phyloP scores from a whole-genome alignment of 64 coral and sea anemone species.

The Hydrozoanthus tunicans region DNA sequence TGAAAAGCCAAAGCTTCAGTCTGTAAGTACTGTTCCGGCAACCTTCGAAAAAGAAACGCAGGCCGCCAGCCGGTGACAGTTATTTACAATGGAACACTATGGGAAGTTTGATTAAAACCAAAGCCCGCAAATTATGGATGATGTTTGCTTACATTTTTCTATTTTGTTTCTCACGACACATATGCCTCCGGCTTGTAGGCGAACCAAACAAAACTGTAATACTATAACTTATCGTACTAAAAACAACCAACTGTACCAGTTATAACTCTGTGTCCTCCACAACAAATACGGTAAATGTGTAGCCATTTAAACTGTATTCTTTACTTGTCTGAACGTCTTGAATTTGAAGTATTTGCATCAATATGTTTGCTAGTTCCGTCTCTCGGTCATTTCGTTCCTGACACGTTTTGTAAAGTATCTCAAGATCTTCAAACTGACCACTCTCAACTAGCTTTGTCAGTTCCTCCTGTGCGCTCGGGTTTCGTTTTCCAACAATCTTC shows the following conservation, averaged over 20 bases:
- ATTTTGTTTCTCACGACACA: no score
- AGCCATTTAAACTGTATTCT: slow-evolving; percentile 66
- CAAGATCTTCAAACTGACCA: slow-evolving; percentile 38
- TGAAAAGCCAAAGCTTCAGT: no score
- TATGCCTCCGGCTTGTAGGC: no score
- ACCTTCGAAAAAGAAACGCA: no score
- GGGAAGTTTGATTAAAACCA: no score
- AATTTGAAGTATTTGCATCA: slow-evolving; percentile 71
- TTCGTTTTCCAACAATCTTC: slow-evolving; percentile 40
- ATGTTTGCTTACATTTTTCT: no score
- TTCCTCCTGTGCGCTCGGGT: slow-evolving; percentile 26
- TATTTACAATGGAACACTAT: no score
- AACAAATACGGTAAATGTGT: slow-evolving; percentile 64
- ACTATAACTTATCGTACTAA: no score
- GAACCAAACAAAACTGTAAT: no score
- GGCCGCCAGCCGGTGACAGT: no score
- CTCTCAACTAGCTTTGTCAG: slow-evolving; percentile 34
- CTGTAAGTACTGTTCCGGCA: no score
- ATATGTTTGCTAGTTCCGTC: slow-evolving; percentile 53
- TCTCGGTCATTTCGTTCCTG: slow-evolving; percentile 50
- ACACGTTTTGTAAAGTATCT: slow-evolving; percentile 60
- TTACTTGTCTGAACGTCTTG: slow-evolving; percentile 69
- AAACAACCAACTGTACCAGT: background rate
- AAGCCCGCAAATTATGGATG: no score
- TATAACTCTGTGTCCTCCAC: slow-evolving; percentile 72